Evolutionary conservation across 2,888 invertebrate genomes (phyloP), one percentile per base, ranked within the genome.

Genomic region (Hymenopus coronatus): DNA sequence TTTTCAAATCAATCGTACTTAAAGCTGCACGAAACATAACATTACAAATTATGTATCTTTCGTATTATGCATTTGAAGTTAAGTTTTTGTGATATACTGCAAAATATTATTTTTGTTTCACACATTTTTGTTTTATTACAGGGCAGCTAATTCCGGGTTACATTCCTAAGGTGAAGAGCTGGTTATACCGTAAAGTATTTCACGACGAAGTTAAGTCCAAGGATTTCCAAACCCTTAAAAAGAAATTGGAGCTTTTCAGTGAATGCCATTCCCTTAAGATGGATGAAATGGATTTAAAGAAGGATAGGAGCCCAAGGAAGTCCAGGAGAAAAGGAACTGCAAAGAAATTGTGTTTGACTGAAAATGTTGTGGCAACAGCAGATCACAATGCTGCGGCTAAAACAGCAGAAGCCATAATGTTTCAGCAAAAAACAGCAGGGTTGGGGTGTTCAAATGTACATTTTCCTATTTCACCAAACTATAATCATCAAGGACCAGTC

Each of bases 121-220:
- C 14, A 8, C 20, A 8, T 54, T 20, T 30, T 30, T 84, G 9
- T 70, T 86, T 15, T n/a, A 15, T 89, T 88, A 14, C 86, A 90
- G 89, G 89, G 15, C 89, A 90, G 28, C 81, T 89, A n/a, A 88
- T 85, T 46, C 86, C 88, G 15, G 90, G 88, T 28, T 88, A 88
- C 85, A 89, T 86, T 89, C 91, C 91, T 8, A 90, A 90, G 82
- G 91, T 91, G 28, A 91, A 91, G 87, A 91, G 90, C 27, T 91
- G 91, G 91, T 88, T 91, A 12, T 91, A 91, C 89, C 91, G 91
- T 87, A 91, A 91, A 90, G 91, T 91, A 15, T 91, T 91, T 88
- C 91, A 91, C 87, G 91, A 91, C 40, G 91, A 91, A 89, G 88
- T 90, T 15, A 89, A 89, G 40, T 86, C 88, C 4, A 90, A 88